Conservation (phyloP, 2,888 invertebrate species). For the Anoncus sp. region DNA sequence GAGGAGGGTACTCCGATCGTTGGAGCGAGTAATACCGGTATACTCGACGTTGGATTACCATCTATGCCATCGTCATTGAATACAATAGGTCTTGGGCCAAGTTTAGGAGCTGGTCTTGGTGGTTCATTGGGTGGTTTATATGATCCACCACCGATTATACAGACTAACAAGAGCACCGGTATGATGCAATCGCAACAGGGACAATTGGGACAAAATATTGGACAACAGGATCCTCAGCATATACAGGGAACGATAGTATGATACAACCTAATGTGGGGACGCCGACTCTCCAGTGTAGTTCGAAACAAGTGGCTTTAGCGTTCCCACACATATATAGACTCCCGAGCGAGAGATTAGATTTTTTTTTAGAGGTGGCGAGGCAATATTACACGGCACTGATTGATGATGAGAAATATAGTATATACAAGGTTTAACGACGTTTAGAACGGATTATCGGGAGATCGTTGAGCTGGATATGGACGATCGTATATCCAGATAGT, state of each 20-base stretch:
- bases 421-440: too few relatives aligned
- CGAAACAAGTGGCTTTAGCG: slow-evolving; percentile 90
- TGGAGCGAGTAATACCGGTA: slow-evolving; percentile 84
- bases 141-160: slow-evolving; percentile 83
- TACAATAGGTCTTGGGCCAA: slow-evolving; percentile 65
- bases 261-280: slow-evolving; percentile 97
- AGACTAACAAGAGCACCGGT: slow-evolving; percentile 77
- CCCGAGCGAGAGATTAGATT: slow-evolving; percentile 55
- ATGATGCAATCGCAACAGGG: slow-evolving; percentile 59
- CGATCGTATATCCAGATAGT: too few relatives aligned
- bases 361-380: slow-evolving; percentile 9
- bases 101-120: slow-evolving; percentile 75
- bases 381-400: too few relatives aligned
- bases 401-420: too few relatives aligned
- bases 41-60: slow-evolving; percentile 84
- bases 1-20: slow-evolving; percentile 85
- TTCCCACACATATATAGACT: slow-evolving; percentile 81
- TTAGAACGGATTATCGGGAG: too few relatives aligned
- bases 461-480: too few relatives aligned
- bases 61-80: slow-evolving; percentile 76
- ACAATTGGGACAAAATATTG: slow-evolving; percentile 75
- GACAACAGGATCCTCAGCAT: slow-evolving; percentile 88
- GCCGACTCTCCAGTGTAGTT: slow-evolving; percentile 91
- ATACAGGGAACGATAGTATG: slow-evolving; percentile 97
- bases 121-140: slow-evolving; percentile 83